A percentile compares a stretch with the other conserved stretches of the same genome.
phyloP scores from a whole-genome alignment of 1,140 invertebrate genomes.

The Brachionus angularis region DNA sequence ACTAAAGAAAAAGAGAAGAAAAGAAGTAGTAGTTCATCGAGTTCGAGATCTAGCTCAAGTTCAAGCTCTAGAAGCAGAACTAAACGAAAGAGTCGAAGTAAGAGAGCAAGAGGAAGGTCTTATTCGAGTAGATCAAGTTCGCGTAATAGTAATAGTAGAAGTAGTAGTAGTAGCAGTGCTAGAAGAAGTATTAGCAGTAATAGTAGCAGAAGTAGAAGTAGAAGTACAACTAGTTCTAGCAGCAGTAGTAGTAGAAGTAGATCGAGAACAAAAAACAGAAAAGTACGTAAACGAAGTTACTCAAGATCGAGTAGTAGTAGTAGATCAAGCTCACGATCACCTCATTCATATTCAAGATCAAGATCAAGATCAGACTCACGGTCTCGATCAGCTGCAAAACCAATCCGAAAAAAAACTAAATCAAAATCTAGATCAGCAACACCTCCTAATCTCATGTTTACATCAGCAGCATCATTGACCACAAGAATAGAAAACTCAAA shows the following conservation, averaged over 20 bases:
- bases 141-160: slow-evolving; percentile 3
- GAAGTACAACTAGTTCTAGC: slow-evolving; percentile 41
- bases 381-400: slow-evolving; percentile 45
- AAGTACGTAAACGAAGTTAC: not conserved
- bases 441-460: slow-evolving; percentile 67
- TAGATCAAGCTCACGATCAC: slow-evolving; percentile 54
- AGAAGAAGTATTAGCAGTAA: not conserved
- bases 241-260: slow-evolving; percentile 31
- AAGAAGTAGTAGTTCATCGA: no score
- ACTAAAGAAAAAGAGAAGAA: slow-evolving; percentile 30
- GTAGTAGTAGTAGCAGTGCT: slow-evolving; percentile 3
- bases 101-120: slow-evolving; percentile 26
- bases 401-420: slow-evolving; percentile 45
- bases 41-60: slow-evolving; percentile 46
- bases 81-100: not conserved
- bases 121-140: slow-evolving; percentile 15
- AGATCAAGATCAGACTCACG: slow-evolving; percentile 45
- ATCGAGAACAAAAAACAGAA: no score
- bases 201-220: slow-evolving; percentile 20
- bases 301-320: not conserved
- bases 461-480: slow-evolving; percentile 61
- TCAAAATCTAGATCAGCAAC: slow-evolving; percentile 65
- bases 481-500: slow-evolving; percentile 72
- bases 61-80: slow-evolving; percentile 47
- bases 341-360: slow-evolving; percentile 54